These are phyloP conservation scores for Buphagus erythrorhynchus DNA, from an alignment of 2,797 vertebrate species.

Conservation along the genomic window DNA sequence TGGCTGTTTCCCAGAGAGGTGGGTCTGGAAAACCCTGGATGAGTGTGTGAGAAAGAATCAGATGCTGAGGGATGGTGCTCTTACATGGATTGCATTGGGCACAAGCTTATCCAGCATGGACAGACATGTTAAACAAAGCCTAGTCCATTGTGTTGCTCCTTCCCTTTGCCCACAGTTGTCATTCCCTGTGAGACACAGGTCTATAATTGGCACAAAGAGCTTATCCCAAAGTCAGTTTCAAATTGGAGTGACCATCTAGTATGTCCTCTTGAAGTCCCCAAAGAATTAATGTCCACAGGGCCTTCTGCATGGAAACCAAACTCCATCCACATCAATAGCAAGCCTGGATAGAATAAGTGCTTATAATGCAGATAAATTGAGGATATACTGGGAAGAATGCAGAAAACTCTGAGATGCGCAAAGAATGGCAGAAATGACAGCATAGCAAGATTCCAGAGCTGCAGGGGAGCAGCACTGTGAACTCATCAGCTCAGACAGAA, in stretches of 20 bases:
- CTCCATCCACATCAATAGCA: neutral
- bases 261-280: neutral
- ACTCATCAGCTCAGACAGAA: neutral
- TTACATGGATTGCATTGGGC: neutral
- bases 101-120: neutral
- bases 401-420: neutral
- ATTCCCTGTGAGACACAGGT: neutral
- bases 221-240: neutral
- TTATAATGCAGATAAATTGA: neutral
- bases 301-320: neutral
- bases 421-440: neutral
- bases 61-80: neutral
- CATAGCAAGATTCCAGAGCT: neutral
- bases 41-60: neutral
- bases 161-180: neutral
- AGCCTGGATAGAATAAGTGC: neutral
- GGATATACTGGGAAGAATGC: neutral
- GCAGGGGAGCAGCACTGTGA: neutral
- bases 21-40: neutral
- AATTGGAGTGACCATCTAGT: neutral
- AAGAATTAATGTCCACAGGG: neutral
- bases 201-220: neutral
- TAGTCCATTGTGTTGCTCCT: neutral
- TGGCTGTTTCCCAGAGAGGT: neutral
- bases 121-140: neutral